Evolutionary conservation across 2,797 vertebrate genomes (phyloP).

Genomic region (Melanotaenia parkinsoni): DNA sequence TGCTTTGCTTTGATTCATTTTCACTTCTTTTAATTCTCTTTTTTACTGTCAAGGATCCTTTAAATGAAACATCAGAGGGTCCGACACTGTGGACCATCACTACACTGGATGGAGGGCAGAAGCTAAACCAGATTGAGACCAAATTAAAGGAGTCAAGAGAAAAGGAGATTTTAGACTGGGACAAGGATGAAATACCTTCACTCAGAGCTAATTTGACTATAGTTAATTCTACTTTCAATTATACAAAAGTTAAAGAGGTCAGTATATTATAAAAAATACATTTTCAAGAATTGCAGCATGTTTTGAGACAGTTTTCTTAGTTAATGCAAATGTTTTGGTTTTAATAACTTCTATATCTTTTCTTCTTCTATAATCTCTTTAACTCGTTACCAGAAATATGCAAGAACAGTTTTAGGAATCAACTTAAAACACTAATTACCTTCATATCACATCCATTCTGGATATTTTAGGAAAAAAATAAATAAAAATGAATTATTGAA

Average conservation of each 20-base stretch:
- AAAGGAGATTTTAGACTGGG: slow-evolving; percentile 18
- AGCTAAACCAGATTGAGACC: slow-evolving; percentile 19
- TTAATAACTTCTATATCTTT: background rate
- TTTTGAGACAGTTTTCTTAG: background rate
- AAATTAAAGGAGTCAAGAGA: slow-evolving; percentile 33
- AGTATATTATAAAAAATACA: background rate
- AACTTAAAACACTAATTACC: background rate
- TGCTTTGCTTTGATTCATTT: background rate
- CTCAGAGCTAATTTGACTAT: slow-evolving; percentile 51
- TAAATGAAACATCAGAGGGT: slow-evolving; percentile 58
- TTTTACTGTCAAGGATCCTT: slow-evolving; percentile 61
- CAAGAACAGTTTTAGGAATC: background rate
- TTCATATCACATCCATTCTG: background rate
- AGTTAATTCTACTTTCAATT: slow-evolving; percentile 60
- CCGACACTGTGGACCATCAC: slow-evolving; percentile 45
- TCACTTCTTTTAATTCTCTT: background rate
- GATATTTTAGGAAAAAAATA: background rate
- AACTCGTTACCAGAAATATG: background rate
- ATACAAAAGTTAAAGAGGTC: slow-evolving; percentile 70
- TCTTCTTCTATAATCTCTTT: background rate
- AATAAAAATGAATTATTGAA: background rate
- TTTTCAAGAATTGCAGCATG: background rate
- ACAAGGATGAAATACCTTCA: slow-evolving; percentile 38
- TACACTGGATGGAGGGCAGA: slow-evolving; percentile 15
- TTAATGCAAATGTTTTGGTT: background rate